These are phyloP conservation scores for Capreolus pygargus DNA, from an alignment of 2,113 vertebrate species.

Conservation along the genomic window DNA sequence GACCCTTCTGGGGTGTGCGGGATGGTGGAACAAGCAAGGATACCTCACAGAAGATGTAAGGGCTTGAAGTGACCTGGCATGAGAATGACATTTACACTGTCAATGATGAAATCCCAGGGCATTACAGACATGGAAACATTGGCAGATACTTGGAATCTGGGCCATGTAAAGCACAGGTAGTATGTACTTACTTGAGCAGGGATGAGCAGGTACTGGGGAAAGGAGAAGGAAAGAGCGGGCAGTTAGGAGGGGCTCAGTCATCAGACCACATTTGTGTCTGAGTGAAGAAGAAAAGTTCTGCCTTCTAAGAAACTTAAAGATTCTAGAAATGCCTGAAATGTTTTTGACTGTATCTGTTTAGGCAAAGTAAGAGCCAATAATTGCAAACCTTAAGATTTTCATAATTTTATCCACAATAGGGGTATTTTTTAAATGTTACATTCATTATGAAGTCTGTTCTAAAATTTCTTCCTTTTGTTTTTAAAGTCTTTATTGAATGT, in stretches of 20 bases:
- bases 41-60: background rate
- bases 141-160: background rate
- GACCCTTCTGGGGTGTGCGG: background rate
- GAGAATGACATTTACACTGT: background rate
- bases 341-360: background rate
- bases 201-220: background rate
- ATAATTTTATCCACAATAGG: background rate
- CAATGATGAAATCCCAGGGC: background rate
- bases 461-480: background rate
- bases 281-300: background rate
- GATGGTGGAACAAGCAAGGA: background rate
- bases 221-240: accelerated
- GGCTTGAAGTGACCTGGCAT: background rate
- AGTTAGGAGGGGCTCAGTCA: background rate
- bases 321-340: background rate
- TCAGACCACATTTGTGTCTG: accelerated
- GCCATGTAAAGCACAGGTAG: too few species aligned
- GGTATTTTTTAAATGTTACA: background rate
- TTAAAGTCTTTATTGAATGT: background rate
- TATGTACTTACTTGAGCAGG: background rate
- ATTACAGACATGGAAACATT: background rate
- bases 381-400: background rate
- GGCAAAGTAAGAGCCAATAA: background rate
- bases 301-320: background rate
- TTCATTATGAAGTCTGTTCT: background rate